phyloP scores from a whole-genome alignment of 2,797 vertebrate species.

The Rhinoraja longicauda region DNA sequence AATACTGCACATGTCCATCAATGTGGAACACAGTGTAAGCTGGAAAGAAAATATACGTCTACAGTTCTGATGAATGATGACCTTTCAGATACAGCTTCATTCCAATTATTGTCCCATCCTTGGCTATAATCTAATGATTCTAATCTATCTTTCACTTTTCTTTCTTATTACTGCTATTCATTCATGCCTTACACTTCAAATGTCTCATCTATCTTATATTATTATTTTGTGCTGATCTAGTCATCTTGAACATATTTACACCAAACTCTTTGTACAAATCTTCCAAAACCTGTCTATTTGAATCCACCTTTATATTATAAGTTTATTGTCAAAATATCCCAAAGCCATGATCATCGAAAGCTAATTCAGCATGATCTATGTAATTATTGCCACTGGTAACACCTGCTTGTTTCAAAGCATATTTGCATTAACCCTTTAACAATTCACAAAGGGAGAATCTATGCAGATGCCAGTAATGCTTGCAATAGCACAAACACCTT shows the following conservation, averaged over 20 bases:
- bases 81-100: constrained; percentile 23
- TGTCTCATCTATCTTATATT: constrained; percentile 27
- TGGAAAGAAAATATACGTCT: constrained; percentile 4
- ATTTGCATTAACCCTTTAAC: not conserved
- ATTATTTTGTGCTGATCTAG: not conserved
- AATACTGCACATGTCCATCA: constrained; percentile 19
- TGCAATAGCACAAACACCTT: not conserved
- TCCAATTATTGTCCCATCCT: constrained; percentile 26
- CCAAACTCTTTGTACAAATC: not conserved
- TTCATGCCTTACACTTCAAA: constrained; percentile 25
- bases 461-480: not conserved
- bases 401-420: not conserved
- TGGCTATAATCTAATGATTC: constrained; percentile 28
- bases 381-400: not conserved
- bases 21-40: not conserved
- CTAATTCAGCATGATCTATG: not conserved
- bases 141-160: constrained; percentile 35
- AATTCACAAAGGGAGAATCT: not conserved
- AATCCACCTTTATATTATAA: not conserved
- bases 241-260: constrained; percentile 21
- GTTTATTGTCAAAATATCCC: constrained; percentile 7
- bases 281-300: not conserved
- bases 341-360: not conserved
- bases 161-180: constrained; percentile 34
- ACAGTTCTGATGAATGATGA: not conserved